Percentiles rank a stretch among this genome's conserved stretches.
Evolutionary conservation across 2,797 vertebrate genomes (phyloP).

Genomic region (Anabacerthia variegaticeps): DNA sequence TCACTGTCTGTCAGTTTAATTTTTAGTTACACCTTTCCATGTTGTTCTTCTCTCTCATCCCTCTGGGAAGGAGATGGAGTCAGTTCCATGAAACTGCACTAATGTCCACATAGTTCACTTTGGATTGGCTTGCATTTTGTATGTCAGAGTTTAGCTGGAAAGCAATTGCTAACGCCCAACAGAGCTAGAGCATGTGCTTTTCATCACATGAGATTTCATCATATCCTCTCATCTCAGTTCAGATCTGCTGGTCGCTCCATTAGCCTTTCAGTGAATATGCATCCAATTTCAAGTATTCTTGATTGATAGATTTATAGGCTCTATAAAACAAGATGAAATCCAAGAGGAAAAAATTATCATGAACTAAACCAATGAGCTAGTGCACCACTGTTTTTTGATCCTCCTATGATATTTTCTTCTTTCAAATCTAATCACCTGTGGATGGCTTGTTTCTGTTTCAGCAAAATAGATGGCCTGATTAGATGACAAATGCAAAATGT

Average conservation of each 20-base stretch:
- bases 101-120: background rate
- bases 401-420: background rate
- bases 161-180: background rate
- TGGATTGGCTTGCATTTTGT: background rate
- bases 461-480: background rate
- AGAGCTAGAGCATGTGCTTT: background rate
- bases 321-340: background rate
- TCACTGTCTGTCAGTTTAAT: background rate
- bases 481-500: background rate
- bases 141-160: background rate
- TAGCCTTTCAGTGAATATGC: background rate
- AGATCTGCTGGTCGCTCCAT: background rate
- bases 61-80: background rate
- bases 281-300: background rate
- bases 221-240: background rate
- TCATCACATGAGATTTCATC: background rate
- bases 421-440: background rate
- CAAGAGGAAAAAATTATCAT: background rate
- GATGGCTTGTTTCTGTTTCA: background rate
- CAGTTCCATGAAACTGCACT: background rate
- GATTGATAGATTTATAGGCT: background rate
- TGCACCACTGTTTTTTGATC: background rate
- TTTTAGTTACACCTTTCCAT: background rate
- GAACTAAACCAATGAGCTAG: background rate
- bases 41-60: background rate